Evolutionary conservation across 2,113 vertebrate species (phyloP), one percentile per base, ranked within the genome.

Genomic region (Fukomys damarensis): DNA sequence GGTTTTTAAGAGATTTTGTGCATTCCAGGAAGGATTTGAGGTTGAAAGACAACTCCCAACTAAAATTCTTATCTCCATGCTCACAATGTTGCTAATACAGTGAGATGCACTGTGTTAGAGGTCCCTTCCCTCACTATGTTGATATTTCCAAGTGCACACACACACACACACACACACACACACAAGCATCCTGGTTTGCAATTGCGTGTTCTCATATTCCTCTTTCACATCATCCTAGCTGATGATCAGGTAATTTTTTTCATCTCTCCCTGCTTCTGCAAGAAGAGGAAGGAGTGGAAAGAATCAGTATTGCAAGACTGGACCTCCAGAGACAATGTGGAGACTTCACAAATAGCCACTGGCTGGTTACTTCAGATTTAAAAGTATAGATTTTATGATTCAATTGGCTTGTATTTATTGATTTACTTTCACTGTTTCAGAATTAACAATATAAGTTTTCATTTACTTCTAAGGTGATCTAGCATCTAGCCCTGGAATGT

Each of bases 401-500:
- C 59, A 93, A 56, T 0, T 56, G 58, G 83, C 56, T 72, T 79
- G 32, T 90, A 77, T 80, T 94, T 79, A 86, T 85, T 81, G 28
- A 72, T 61, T 74, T 10, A 70, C 46, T 86, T 97, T 97, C 68
- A 43, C 32, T 43, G 24, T 85, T 89, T 92, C 65, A 87, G 49
- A 93, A 86, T 83, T 82, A 94, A 86, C 58, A 77, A 3, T 52
- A n/a, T 72, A 70, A 43, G 49, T 96, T 97, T 94, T 76, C 49
- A 85, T 96, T 97, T 96, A 93, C 85, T 97, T 92, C 49, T 66
- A 95, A 94, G 82, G 43, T 79, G 54, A 86, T 91, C 86, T 86
- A 91, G 82, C 74, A 97, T 95, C 77, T 79, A 97, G 49, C 30
- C 66, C 93, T 56, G 3, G 35, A 91, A 74, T 95, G 92, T 90